A percentile compares a stretch with the other conserved stretches of the same genome.
These are phyloP conservation scores for Ceratina calcarata DNA, from an alignment of 1,140 invertebrate species.

Conservation along the genomic window DNA sequence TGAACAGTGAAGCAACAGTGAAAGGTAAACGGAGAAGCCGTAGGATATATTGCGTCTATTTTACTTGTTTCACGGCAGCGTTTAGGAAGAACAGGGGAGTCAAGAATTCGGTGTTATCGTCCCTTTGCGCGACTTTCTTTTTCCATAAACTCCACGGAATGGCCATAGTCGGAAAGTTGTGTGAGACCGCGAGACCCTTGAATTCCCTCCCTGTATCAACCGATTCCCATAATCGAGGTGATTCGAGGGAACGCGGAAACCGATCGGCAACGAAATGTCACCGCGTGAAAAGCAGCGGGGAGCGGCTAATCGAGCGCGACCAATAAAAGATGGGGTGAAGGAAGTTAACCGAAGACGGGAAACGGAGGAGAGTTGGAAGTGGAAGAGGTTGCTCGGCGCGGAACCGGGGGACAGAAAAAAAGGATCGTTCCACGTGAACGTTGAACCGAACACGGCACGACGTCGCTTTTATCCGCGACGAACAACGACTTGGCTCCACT, in stretches of 20 bases:
- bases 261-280: not conserved
- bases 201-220: not conserved
- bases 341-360: conserved; percentile 6
- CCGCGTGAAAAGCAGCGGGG: not conserved
- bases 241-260: not conserved
- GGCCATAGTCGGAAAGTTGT: not conserved
- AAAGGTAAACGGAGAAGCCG: too few relatives aligned
- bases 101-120: not conserved
- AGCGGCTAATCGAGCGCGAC: not conserved
- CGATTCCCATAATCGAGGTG: not conserved
- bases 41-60: not conserved
- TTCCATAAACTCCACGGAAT: not conserved
- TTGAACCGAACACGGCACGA: conserved; percentile 26
- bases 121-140: too few relatives aligned
- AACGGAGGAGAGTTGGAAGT: not conserved
- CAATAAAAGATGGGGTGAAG: conserved; percentile 4
- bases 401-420: not conserved
- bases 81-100: not conserved
- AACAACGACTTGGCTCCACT: conserved; percentile 44
- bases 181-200: too few relatives aligned
- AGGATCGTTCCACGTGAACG: conserved; percentile 9
- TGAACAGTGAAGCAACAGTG: not conserved
- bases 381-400: not conserved
- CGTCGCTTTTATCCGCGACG: conserved; percentile 43
- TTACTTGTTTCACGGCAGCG: not conserved